A percentile compares a stretch with the other conserved stretches of the same genome.
Conservation (phyloP, 2,888 invertebrate genomes). For the Rapana venosa region DNA sequence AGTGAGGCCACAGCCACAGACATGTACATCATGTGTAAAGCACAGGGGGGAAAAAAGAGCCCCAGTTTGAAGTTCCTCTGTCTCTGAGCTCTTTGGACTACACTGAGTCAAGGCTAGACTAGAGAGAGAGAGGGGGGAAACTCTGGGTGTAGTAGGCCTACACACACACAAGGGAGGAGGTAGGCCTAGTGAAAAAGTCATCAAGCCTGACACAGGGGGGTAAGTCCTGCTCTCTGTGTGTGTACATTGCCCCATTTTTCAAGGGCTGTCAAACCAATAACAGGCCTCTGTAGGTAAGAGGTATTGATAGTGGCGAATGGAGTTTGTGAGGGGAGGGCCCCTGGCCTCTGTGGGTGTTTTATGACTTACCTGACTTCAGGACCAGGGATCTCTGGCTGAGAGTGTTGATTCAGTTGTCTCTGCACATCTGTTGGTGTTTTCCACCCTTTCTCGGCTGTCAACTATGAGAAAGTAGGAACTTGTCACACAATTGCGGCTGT, state of each 20-base stretch:
- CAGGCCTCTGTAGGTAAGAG: not conserved
- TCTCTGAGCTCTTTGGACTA: not conserved
- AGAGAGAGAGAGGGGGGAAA: too few species aligned
- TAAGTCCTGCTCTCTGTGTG: slow-evolving; percentile 12
- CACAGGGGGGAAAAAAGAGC: not conserved
- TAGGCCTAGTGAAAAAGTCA: not conserved
- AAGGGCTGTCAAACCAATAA: not conserved
- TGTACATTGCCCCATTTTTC: not conserved
- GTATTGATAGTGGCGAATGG: not conserved
- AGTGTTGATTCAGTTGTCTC: slow-evolving; percentile 16
- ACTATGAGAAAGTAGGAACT: not conserved
- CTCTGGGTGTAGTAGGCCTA: not conserved
- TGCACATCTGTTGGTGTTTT: slow-evolving; percentile 16
- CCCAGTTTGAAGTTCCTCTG: not conserved
- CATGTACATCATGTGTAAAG: too few species aligned
- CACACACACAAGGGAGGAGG: not conserved
- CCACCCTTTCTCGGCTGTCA: not conserved
- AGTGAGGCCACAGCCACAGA: not conserved
- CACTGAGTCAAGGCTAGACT: not conserved
- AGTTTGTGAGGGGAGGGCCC: not conserved
- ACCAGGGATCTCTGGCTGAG: not conserved
- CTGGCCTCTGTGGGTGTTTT: not conserved
- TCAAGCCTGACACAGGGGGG: not conserved
- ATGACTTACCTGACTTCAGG: slow-evolving; percentile 10
- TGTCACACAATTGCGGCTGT: not conserved